Evolutionary conservation across 2,113 vertebrate genomes (phyloP).

Genomic region (Equus przewalskii): DNA sequence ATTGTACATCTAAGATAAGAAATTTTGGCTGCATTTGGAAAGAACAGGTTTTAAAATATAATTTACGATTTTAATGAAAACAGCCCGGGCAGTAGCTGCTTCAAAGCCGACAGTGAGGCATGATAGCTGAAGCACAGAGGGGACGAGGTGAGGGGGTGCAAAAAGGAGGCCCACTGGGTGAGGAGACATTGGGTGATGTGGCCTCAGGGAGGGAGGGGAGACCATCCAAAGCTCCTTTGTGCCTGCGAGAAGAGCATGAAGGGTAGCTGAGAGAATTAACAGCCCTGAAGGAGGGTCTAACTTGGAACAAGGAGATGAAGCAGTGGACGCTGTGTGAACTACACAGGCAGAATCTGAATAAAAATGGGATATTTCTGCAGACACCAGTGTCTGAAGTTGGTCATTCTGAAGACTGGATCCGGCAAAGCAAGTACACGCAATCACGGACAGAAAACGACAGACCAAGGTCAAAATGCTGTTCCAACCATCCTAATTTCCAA

Average conservation of each 20-base stretch:
- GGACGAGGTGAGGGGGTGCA: fast-evolving
- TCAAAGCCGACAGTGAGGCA: neutral
- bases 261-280: neutral
- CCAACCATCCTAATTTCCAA: neutral
- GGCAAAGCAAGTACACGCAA: fast-evolving
- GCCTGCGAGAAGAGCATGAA: neutral
- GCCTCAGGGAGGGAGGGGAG: neutral
- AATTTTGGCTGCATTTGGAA: neutral
- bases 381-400: neutral
- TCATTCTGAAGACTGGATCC: fast-evolving
- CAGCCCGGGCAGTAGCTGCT: neutral
- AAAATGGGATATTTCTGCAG: neutral
- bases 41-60: neutral
- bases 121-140: neutral
- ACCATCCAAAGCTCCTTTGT: fast-evolving
- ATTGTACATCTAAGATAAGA: neutral
- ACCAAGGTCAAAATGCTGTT: too few species aligned
- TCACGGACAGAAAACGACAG: neutral
- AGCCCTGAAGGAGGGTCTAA: neutral
- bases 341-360: neutral
- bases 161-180: neutral
- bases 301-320: neutral
- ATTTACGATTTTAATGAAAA: neutral
- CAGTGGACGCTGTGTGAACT: too few species aligned
- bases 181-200: neutral